A percentile compares a stretch with the other conserved stretches of the same genome.
Conservation (phyloP, 2,888 invertebrate genomes). For the Aporophyla lueneburgensis region DNA sequence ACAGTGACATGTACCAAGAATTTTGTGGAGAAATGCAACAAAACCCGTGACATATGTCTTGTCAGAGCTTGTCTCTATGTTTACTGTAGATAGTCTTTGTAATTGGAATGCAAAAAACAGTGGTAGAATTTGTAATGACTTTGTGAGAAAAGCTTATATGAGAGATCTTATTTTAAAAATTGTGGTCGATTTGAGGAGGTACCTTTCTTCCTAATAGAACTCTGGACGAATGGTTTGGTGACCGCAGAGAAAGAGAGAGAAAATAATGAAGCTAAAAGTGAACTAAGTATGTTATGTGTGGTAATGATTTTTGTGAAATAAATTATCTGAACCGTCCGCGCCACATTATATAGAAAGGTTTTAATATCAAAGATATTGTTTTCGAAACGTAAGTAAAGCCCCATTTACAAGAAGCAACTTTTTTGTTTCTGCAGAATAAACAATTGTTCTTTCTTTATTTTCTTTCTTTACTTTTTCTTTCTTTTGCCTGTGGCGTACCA, state of each 20-base stretch:
- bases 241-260: background rate
- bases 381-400: background rate
- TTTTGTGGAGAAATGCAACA: background rate
- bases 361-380: background rate
- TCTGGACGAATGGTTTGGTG: background rate
- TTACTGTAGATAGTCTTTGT: constrained; percentile 28
- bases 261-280: constrained; percentile 17
- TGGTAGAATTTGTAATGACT: constrained; percentile 2
- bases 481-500: too few relatives aligned
- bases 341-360: constrained; percentile 15
- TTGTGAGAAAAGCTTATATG: constrained; percentile 17
- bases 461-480: too few relatives aligned
- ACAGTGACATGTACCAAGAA: background rate
- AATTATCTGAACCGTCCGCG: background rate
- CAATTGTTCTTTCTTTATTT: too few relatives aligned
- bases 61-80: background rate
- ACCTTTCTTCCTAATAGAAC: constrained; percentile 3
- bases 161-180: background rate
- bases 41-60: background rate
- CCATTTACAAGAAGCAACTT: too few relatives aligned
- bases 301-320: background rate
- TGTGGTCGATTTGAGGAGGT: background rate
- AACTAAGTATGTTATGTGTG: background rate
- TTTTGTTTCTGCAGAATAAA: too few relatives aligned
- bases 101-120: constrained; percentile 1